Base-by-base conservation (phyloP, 2,113 vertebrate species). In the Brachionichthys hirsutus region DNA sequence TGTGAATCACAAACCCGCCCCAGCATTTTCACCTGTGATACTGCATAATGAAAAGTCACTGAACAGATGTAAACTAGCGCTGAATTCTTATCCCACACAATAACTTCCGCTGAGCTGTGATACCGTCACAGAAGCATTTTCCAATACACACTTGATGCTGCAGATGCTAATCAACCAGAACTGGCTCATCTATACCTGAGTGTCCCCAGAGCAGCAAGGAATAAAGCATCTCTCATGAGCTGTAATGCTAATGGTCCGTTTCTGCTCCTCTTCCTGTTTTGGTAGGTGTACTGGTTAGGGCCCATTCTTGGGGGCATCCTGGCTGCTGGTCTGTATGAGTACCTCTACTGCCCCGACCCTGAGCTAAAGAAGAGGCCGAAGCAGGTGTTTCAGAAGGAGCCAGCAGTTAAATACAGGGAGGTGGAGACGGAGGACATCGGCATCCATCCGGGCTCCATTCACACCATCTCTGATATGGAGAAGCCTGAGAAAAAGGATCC, bases 241-340 rank as follows among this genome's bases (percentile, higher is more conserved):
- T 49, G 43, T 30, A 30, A 30, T 30, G 9, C 49, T 51, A 30
- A 70, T 17, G 34, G 53, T 22, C 10, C 60, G 51, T 43, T 47
- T 73, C 12, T 12, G 14, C 55, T 22, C 2, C n/a, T 74, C 12
- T 58, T 22, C 2, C n/a, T 74, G 14, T 62, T 54, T 77, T 74
- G 63, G 4, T 71, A 97, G 96, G 86, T 98, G 1, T 98, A 98
- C 74, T 98, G 96, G 96, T 87, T 95, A 19, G 96, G 96, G 42
- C 96, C 96, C 6, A 84, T 96, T 35, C 89, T 95, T 9, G 96
- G 96, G 42, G 95, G 85, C 1, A 85, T 95, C 58, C 82, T 96
- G 8, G 95, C 94, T 0, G 95, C 91, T 3, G 89, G 89, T 20
- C 89, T 96, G 16, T 98, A 98, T 1, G 94, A 98, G 52, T 97